Base-by-base conservation (phyloP, 1,140 invertebrate genomes). In the Lucilia cuprina region DNA sequence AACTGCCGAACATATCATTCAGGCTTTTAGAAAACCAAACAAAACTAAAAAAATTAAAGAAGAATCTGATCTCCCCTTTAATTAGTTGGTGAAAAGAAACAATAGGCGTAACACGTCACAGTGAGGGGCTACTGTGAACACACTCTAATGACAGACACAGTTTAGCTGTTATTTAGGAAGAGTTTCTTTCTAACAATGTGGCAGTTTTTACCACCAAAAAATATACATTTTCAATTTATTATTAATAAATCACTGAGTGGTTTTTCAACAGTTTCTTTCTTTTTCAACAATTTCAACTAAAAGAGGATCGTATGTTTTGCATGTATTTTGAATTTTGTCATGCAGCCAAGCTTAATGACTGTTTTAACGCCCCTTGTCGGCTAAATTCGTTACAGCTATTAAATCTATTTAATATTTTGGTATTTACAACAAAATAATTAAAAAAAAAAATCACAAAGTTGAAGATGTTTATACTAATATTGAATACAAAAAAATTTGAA, bases 81-180 rank as follows among this genome's bases (percentile, higher is more conserved):
- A 70, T 70, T 70, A 70, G 65, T 21, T 70, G 65, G n/a, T 70
- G 65, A 70, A 70, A 80, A 17, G 41, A 80, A 80, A 74, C 82
- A 83, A 74, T 34, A 83, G 82, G 82, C 82, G 82, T 65, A 83
- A 65, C 82, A 74, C 82, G 30, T 19, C 82, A 74, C 82, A 83
- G 82, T 70, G 30, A 19, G 82, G 35, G 34, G 82, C 82, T 83
- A 83, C 82, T 74, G 82, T 35, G 25, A 35, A 41, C 41, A 41
- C 41, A 60, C 12, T 50, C 21, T 80, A 21, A 80, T 50, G 47
- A 49, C 41, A 80, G 19, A 10, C 75, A 19, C 77, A 49, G 41
- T 80, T 50, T 49, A 80, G 41, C 77, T 50, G 41, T n/a, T 25
- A 10, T 78, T n/a, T 41, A 41, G n/a, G 12, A 75, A 30, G 41